phyloP scores from a whole-genome alignment of 1,140 invertebrate genomes.

The Hylyphantes graminicola region DNA sequence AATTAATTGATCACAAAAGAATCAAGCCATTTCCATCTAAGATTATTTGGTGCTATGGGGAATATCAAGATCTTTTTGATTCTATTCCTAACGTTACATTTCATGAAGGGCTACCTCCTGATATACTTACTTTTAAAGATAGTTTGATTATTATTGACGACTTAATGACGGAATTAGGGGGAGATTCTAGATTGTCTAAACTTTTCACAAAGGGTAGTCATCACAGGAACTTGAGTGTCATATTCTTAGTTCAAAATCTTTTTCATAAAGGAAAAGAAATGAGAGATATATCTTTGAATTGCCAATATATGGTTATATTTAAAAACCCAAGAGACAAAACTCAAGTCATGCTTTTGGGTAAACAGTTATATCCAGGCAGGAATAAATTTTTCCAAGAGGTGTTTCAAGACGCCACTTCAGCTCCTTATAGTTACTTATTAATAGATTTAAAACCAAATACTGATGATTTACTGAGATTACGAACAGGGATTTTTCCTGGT shows the following conservation, averaged over 20 bases:
- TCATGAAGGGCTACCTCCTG: conserved; percentile 9
- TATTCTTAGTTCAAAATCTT: conserved; percentile 67
- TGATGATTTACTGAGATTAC: not conserved
- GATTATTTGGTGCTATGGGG: conserved; percentile 12
- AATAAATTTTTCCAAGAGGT: conserved; percentile 62
- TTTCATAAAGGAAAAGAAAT: too few species aligned
- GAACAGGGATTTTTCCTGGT: not conserved
- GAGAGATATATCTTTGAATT: too few species aligned
- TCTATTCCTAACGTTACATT: conserved; percentile 14
- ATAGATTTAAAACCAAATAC: conserved; percentile 16
- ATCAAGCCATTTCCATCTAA: not conserved
- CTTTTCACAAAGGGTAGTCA: conserved; percentile 69
- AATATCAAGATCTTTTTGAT: not conserved
- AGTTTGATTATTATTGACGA: conserved; percentile 67
- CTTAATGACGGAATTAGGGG: conserved; percentile 66
- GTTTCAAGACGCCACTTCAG: conserved; percentile 61
- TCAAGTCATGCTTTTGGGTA: not conserved
- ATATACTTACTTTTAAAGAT: not conserved
- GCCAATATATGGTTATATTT: not conserved
- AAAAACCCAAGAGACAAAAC: conserved; percentile 3
- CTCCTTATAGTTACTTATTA: conserved; percentile 2
- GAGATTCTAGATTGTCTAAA: conserved; percentile 65
- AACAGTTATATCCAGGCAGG: not conserved
- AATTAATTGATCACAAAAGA: conserved; percentile 10
- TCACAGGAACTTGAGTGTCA: conserved; percentile 67